Base-by-base conservation (phyloP, 35 echinoderm and acorn worm species). In the Nesometra sesokonis region DNA sequence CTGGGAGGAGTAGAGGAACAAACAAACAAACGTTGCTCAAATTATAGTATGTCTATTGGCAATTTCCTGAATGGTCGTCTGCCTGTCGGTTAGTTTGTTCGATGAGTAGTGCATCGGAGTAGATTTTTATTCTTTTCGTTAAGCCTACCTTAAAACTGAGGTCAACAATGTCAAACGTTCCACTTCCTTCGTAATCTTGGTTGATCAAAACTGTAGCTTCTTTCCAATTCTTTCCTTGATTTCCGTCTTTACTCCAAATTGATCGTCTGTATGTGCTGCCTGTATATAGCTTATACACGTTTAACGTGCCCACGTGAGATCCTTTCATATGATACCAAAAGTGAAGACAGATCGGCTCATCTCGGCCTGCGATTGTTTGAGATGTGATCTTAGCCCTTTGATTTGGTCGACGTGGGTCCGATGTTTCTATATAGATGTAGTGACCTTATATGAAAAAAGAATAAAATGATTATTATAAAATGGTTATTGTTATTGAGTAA, bases 351-450 rank as follows among this genome's bases (percentile, higher is more conserved):
- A 67, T 67, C 2, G 52, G 52, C 52, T 67, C 52, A 67, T 67
- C 52, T 13, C 52, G 52, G 8, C 52, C 52, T 2, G 52, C 52
- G 23, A 67, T 67, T 17, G 52, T 67, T 19, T 67, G 52, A 27
- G 52, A 67, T 67, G 52, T 67, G 23, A 67, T 67, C 23, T 67
- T 67, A 19, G 52, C 52, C 21, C 52, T 67, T 67, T 67, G 52
- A 27, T 27, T 67, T 67, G 52, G 52, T 19, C 52, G 52, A 11
- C 81, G 34, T 83, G 81, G 81, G n/a, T 35, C 32, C 3, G 81
- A 83, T 37, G 81, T 83, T 83, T 83, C 81, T 37, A 83, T 83
- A 30, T 37, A 83, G 3, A 83, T 38, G 23, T 83, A 83, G 37
- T 83, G 37, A 37, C 81, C 81, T 83, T 3, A 38, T 13, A 39